A percentile compares a stretch with the other conserved stretches of the same genome.
Evolutionary conservation across 1,140 invertebrate species (phyloP).

Genomic region (Helicorthomorpha holstii): DNA sequence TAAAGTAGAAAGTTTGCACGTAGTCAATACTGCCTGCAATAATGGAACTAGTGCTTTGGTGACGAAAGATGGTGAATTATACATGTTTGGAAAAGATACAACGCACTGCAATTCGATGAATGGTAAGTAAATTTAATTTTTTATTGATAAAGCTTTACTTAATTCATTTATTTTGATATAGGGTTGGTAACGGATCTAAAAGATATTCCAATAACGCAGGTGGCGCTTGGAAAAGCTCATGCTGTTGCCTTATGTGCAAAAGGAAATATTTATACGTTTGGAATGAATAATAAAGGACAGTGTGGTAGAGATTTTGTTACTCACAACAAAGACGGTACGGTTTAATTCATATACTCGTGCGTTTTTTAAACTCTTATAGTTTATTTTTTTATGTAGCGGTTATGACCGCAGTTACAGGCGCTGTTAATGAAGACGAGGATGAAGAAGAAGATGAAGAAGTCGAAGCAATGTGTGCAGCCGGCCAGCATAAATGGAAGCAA

Average conservation of each 20-base stretch:
- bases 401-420: constrained; percentile 43
- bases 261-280: constrained; percentile 86
- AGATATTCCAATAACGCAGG: constrained; percentile 60
- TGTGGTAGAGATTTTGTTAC: constrained; percentile 69
- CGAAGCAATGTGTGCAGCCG: constrained; percentile 43
- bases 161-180: constrained; percentile 11
- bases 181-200: constrained; percentile 40
- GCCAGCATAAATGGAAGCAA: constrained; percentile 58
- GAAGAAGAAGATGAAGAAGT: constrained; percentile 36
- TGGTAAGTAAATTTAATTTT: constrained; percentile 24
- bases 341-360: constrained; percentile 4
- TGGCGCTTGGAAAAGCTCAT: constrained; percentile 90
- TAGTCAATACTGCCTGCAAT: constrained; percentile 73
- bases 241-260: constrained; percentile 69
- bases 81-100: constrained; percentile 92
- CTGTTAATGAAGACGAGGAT: constrained; percentile 36
- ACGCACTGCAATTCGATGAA: constrained; percentile 61
- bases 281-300: constrained; percentile 94
- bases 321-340: constrained; percentile 41
- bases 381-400: constrained; percentile 1
- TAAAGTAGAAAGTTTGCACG: constrained; percentile 67
- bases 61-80: constrained; percentile 66
- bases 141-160: background rate
- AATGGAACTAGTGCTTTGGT: constrained; percentile 86
- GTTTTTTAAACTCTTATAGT: background rate